Evolutionary conservation across 2,113 vertebrate species (phyloP).

Genomic region (Carlito syrichta): DNA sequence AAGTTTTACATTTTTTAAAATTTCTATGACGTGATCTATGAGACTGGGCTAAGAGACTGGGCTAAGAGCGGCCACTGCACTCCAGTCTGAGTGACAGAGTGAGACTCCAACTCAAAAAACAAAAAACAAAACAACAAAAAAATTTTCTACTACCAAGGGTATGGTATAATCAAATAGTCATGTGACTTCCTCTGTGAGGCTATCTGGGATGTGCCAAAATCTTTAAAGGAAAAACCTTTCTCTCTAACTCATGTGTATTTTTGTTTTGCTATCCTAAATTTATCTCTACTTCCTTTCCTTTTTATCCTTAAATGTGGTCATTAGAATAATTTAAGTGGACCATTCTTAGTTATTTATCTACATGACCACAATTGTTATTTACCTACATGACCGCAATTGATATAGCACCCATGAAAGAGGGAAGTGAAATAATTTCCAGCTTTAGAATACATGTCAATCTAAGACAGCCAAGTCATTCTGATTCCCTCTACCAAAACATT

Average conservation of each 20-base stretch:
- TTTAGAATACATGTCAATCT: background rate
- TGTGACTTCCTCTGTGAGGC: background rate
- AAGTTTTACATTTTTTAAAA: conserved; percentile 23
- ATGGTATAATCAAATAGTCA: background rate
- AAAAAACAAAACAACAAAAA: no score
- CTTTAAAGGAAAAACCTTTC: background rate
- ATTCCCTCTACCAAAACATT: background rate
- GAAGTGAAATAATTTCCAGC: background rate
- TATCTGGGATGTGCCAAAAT: background rate
- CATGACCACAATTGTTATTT: background rate
- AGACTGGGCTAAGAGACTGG: background rate
- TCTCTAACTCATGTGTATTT: background rate
- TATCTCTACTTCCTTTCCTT: background rate
- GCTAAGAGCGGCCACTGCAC: no score
- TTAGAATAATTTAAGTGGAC: background rate
- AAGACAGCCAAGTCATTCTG: background rate
- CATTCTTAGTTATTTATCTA: background rate
- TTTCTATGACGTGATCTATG: background rate
- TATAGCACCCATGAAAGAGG: background rate
- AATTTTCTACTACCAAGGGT: background rate
- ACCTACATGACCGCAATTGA: background rate
- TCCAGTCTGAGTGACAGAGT: no score
- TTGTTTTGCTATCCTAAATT: background rate
- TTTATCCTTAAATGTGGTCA: background rate
- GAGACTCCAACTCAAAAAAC: no score